Conservation (phyloP, 2,113 vertebrate species). For the rat (Rattus norvegicus) region GRCr8 NC_086022.1:119008001-119008500, state of each 20-base stretch:
- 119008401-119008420: conserved; percentile 72
- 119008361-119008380: conserved; percentile 72
- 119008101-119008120: conserved; percentile 84
- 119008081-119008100: conserved; percentile 79
- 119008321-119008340: conserved; percentile 75
- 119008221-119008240: conserved; percentile 61
- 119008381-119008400: conserved; percentile 75
- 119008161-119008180: conserved; percentile 83
- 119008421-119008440: conserved; percentile 65
- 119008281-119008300: conserved; percentile 78
- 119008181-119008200: conserved; percentile 79
- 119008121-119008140: conserved; percentile 80
- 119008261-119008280: conserved; percentile 82
- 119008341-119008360: conserved; percentile 71
- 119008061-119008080: conserved; percentile 84
- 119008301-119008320: conserved; percentile 75
- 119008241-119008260: conserved; percentile 80
- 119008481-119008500: conserved; percentile 56
- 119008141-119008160: conserved; percentile 86
- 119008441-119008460: conserved; percentile 72
- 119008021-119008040: conserved; percentile 58
- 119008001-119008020: conserved; percentile 61
- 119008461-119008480: conserved; percentile 55
- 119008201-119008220: conserved; percentile 48
- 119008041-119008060: conserved; percentile 72